These are phyloP conservation scores for Atta texana DNA, from an alignment of 1,140 invertebrate genomes.

Conservation along the genomic window DNA sequence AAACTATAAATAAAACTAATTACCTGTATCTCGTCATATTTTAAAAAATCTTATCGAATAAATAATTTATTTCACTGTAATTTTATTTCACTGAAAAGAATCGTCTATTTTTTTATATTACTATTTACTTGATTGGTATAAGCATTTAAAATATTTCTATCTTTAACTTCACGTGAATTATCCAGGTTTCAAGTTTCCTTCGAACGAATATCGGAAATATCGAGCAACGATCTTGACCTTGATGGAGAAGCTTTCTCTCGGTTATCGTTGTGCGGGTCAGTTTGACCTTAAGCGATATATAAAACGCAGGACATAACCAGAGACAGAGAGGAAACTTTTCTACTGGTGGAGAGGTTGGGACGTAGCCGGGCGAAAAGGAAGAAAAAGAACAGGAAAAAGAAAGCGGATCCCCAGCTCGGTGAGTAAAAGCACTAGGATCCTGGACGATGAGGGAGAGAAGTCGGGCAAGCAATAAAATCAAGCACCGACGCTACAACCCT, in stretches of 20 bases:
- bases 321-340: slow-evolving; percentile 68
- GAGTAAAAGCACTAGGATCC: slow-evolving; percentile 72
- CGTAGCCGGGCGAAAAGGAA: slow-evolving; percentile 71
- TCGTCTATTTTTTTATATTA: not conserved
- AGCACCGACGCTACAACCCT: slow-evolving; percentile 82
- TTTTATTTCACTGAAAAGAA: not conserved
- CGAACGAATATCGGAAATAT: slow-evolving; percentile 40
- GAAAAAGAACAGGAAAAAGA: slow-evolving; percentile 67
- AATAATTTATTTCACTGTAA: not conserved
- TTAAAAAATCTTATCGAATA: not conserved
- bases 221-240: slow-evolving; percentile 32
- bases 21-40: not conserved
- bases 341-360: slow-evolving; percentile 58
- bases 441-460: slow-evolving; percentile 50
- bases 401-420: slow-evolving; percentile 74
- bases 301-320: slow-evolving; percentile 56
- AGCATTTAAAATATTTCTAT: slow-evolving; percentile 1
- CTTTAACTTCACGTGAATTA: not conserved
- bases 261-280: slow-evolving; percentile 79
- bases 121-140: no score
- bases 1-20: slow-evolving; percentile 20
- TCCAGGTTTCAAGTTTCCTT: not conserved
- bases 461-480: slow-evolving; percentile 83
- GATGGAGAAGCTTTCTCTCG: slow-evolving; percentile 54
- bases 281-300: slow-evolving; percentile 66